These are phyloP conservation scores for Xestia rhomboidea DNA, from an alignment of 2,888 invertebrate genomes.

Conservation along the genomic window DNA sequence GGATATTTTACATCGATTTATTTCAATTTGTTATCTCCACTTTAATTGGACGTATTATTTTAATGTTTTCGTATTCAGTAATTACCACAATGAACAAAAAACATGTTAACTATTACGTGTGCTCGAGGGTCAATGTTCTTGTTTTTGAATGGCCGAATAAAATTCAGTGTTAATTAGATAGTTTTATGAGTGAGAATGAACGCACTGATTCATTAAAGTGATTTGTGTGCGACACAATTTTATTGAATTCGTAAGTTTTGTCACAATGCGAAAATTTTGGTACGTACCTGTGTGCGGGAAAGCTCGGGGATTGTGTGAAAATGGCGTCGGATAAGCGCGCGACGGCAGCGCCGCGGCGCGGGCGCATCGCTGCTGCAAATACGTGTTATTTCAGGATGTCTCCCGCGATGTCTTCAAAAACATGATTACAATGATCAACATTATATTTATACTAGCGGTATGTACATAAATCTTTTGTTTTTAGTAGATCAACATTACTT, in stretches of 20 bases:
- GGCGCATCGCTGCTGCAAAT: conserved; percentile 86
- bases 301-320: conserved; percentile 88
- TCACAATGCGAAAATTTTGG: conserved; percentile 65
- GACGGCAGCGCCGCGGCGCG: conserved; percentile 85
- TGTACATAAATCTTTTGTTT: conserved; percentile 45
- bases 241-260: conserved; percentile 62
- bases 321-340: conserved; percentile 87
- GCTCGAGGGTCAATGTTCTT: conserved; percentile 86
- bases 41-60: conserved; percentile 71
- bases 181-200: conserved; percentile 48
- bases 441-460: conserved; percentile 51
- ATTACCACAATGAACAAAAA: conserved; percentile 85
- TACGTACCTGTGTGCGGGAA: conserved; percentile 89
- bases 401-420: conserved; percentile 89
- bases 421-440: conserved; percentile 76
- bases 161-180: conserved; percentile 60
- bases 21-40: conserved; percentile 62
- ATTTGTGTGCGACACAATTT: conserved; percentile 43
- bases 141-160: conserved; percentile 76
- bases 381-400: conserved; percentile 90
- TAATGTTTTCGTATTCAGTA: conserved; percentile 78
- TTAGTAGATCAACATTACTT: conserved; percentile 1
- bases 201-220: conserved; percentile 42
- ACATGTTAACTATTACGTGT: conserved; percentile 90
- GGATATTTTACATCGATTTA: conserved; percentile 63